Conservation (phyloP, 2,113 vertebrate species). For the Numida meleagris region DNA sequence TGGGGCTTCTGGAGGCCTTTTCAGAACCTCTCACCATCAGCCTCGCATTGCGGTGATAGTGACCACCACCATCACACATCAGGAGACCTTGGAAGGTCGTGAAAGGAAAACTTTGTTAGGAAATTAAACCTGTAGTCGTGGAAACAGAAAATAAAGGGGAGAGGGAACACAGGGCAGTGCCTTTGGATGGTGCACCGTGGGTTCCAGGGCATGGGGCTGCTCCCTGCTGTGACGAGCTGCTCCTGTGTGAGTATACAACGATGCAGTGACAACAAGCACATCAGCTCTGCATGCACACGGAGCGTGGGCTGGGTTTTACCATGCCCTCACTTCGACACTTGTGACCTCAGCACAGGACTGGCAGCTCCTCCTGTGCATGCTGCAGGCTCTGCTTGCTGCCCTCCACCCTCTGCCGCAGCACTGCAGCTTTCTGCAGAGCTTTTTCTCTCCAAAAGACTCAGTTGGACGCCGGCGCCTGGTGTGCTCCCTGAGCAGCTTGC, state of each 20-base stretch:
- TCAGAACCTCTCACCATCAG: not conserved
- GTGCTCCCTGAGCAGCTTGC: fast-evolving
- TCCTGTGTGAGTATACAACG: fast-evolving
- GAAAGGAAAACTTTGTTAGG: not conserved
- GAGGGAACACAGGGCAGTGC: not conserved
- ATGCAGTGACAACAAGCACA: not conserved
- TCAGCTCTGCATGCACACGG: not conserved
- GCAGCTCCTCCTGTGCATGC: fast-evolving
- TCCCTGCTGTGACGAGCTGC: not conserved
- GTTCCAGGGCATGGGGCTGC: not conserved
- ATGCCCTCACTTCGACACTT: not conserved
- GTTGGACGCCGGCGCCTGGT: not conserved
- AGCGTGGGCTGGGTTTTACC: not conserved
- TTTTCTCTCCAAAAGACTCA: not conserved
- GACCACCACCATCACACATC: not conserved
- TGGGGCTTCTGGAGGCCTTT: not conserved
- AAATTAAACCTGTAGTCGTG: not conserved
- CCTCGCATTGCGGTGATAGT: not conserved
- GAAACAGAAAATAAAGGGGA: not conserved
- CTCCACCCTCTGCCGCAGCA: not conserved
- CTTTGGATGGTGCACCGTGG: fast-evolving
- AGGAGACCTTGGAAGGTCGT: not conserved
- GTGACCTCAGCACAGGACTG: not conserved
- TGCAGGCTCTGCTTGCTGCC: not conserved
- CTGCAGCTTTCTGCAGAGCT: not conserved